Conservation (phyloP, 2,113 vertebrate species). For the Barbus barbus region DNA sequence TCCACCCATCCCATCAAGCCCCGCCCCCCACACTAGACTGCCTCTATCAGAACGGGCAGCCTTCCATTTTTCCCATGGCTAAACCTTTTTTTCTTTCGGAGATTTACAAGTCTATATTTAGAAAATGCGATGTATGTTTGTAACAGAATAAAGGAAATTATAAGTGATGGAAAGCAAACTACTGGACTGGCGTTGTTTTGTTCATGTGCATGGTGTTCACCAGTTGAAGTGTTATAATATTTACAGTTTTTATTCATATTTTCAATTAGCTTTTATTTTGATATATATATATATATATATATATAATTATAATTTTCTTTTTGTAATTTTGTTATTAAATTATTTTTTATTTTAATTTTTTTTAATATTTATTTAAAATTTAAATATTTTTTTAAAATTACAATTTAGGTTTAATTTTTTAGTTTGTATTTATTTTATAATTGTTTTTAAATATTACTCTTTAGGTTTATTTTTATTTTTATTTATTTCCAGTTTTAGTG, state of each 20-base stretch:
- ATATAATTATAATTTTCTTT: too few relatives aligned
- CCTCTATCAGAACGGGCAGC: conserved; percentile 35
- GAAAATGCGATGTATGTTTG: conserved; percentile 67
- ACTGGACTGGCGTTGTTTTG: conserved; percentile 3
- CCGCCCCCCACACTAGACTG: conserved; percentile 18
- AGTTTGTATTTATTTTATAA: too few relatives aligned
- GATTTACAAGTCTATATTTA: conserved; percentile 67
- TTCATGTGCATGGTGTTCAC: neutral
- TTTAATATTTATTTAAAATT: too few relatives aligned
- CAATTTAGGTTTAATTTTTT: neutral
- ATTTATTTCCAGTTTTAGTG: neutral
- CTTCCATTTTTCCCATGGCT: conserved; percentile 34
- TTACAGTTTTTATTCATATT: neutral
- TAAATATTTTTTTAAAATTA: neutral
- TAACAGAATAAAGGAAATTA: conserved; percentile 66
- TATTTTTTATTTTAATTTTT: neutral
- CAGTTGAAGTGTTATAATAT: neutral
- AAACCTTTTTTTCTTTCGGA: conserved; percentile 48
- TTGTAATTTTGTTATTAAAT: too few relatives aligned
- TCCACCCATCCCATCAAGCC: conserved; percentile 15
- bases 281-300: too few relatives aligned
- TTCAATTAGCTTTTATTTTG: neutral
- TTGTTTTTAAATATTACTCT: neutral
- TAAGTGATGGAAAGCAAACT: conserved; percentile 58
- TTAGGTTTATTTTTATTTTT: neutral